Evolutionary conservation across 2,797 vertebrate species (phyloP).

Genomic region (Melanotaenia nigrans): DNA sequence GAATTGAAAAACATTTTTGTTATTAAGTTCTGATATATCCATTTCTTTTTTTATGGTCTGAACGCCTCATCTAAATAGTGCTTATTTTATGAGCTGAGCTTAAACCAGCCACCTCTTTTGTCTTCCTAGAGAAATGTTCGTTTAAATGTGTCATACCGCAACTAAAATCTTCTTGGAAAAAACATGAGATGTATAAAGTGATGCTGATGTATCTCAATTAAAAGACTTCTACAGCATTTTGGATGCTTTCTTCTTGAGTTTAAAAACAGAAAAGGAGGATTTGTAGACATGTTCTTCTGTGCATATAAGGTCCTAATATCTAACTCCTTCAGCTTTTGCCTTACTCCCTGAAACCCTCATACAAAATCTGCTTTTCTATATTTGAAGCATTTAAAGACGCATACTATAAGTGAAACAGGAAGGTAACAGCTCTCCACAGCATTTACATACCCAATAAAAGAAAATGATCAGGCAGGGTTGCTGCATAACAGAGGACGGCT

Average conservation of each 20-base stretch:
- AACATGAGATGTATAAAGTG: not conserved
- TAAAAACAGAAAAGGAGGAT: not conserved
- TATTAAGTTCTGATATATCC: not conserved
- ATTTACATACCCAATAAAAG: not conserved
- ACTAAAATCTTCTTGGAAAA: not conserved
- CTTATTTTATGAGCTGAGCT: not conserved
- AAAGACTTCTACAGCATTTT: not conserved
- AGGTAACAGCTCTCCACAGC: not conserved
- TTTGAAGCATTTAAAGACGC: not conserved
- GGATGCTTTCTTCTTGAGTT: not conserved
- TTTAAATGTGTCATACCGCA: not conserved
- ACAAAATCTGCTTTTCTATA: not conserved
- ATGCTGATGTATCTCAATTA: not conserved
- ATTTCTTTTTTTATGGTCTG: not conserved
- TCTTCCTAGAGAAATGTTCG: not conserved
- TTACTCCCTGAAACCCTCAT: not conserved
- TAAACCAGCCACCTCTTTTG: not conserved
- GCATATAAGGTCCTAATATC: not conserved
- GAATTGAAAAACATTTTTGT: too few relatives aligned
- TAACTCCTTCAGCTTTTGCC: not conserved
- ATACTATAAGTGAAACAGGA: not conserved
- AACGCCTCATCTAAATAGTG: not conserved
- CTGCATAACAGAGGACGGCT: too few relatives aligned
- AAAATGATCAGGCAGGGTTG: too few relatives aligned
- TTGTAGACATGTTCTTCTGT: not conserved